phyloP scores from a whole-genome alignment of 2,797 vertebrate genomes.

The Gymnothorax javanicus region DNA sequence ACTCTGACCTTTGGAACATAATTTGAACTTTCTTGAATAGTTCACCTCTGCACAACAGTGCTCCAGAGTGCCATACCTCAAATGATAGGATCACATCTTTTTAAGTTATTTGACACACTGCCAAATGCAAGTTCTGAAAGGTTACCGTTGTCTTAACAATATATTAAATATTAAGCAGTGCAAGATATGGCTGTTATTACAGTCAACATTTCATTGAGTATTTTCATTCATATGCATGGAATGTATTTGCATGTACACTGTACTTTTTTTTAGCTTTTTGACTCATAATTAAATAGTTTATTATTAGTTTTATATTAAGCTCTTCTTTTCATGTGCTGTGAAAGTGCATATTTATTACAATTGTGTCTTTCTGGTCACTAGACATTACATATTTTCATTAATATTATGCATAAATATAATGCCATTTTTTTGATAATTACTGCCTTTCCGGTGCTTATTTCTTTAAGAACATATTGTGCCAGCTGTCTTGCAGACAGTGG shows the following conservation, averaged over 20 bases:
- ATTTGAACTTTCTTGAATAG: constrained; percentile 12
- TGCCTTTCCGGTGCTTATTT: background rate
- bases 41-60: background rate
- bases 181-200: background rate
- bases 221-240: background rate
- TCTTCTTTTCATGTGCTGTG: background rate
- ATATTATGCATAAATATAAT: constrained; percentile 1
- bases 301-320: constrained; percentile 1
- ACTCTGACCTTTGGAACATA: constrained; percentile 10
- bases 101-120: background rate
- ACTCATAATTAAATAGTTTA: constrained; percentile 7
- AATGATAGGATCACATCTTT: background rate
- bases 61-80: background rate
- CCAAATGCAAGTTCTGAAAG: background rate
- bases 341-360: constrained; percentile 7
- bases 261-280: constrained; percentile 1
- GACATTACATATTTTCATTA: constrained; percentile 9
- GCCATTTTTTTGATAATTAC: background rate
- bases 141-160: background rate
- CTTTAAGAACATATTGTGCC: background rate
- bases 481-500: background rate
- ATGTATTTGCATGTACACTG: constrained; percentile 4
- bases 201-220: background rate
- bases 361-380: background rate
- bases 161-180: background rate